These are phyloP conservation scores for Pyrochroa serraticornis DNA, from an alignment of 2,888 invertebrate species.

Conservation along the genomic window DNA sequence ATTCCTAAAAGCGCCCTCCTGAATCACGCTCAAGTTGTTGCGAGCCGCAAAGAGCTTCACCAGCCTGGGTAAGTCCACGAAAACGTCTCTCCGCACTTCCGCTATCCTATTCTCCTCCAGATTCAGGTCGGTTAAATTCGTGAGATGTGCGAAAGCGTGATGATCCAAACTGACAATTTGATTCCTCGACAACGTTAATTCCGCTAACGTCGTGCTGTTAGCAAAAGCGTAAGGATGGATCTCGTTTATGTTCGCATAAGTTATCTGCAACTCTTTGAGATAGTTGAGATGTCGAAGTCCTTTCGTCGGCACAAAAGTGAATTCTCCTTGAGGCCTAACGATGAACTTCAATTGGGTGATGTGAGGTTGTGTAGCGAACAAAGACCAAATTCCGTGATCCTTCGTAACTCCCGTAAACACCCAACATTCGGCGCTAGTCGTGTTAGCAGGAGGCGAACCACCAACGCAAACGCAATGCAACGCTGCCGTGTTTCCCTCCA, in stretches of 20 bases:
- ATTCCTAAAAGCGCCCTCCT: conserved; percentile 81
- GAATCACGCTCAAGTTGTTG: conserved; percentile 84
- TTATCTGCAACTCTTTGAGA: conserved; percentile 71
- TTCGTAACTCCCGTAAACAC: conserved; percentile 71
- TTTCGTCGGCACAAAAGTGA: conserved; percentile 75
- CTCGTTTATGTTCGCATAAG: conserved; percentile 74
- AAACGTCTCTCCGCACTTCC: conserved; percentile 75
- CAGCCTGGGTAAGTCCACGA: conserved; percentile 74
- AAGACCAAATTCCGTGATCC: conserved; percentile 75
- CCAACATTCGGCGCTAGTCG: conserved; percentile 79
- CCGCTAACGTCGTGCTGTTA: conserved; percentile 71
- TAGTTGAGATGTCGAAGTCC: conserved; percentile 70
- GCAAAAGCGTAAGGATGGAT: conserved; percentile 76
- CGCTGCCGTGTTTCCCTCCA: conserved; percentile 29
- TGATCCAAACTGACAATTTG: conserved; percentile 71
- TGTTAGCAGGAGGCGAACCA: conserved; percentile 60
- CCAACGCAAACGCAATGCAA: conserved; percentile 71
- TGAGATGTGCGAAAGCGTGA: conserved; percentile 75
- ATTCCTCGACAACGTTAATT: conserved; percentile 72
- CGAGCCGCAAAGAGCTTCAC: conserved; percentile 80
- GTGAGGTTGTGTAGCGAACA: conserved; percentile 74
- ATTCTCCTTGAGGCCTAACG: conserved; percentile 70
- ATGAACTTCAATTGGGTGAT: conserved; percentile 74
- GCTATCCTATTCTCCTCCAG: conserved; percentile 78
- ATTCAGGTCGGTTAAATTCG: conserved; percentile 70